Percentiles rank a stretch among this genome's conserved stretches.
Evolutionary conservation across 2,888 invertebrate species (phyloP).

Genomic region (Elegia similella): DNA sequence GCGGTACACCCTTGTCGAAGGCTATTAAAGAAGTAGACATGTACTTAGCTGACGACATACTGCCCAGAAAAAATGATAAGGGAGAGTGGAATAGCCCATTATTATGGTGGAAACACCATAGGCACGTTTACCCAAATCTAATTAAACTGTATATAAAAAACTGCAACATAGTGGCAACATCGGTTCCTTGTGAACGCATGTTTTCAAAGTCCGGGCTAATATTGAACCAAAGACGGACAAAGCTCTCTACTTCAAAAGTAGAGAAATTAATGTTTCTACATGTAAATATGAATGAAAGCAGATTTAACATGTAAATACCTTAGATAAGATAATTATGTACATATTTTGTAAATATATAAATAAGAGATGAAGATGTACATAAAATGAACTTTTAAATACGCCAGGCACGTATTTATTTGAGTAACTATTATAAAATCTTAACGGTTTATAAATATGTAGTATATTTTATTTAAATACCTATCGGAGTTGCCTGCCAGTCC

Average conservation of each 20-base stretch:
- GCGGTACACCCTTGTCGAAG: slow-evolving; percentile 26
- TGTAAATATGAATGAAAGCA: slow-evolving; percentile 14
- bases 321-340: neutral
- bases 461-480: too few relatives aligned
- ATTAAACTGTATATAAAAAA: slow-evolving; percentile 15
- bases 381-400: slow-evolving; percentile 1
- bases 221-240: slow-evolving; percentile 21
- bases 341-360: neutral
- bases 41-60: slow-evolving; percentile 24
- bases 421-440: too few relatives aligned
- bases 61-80: slow-evolving; percentile 21
- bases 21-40: slow-evolving; percentile 29
- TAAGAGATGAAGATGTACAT: neutral
- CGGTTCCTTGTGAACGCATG: slow-evolving; percentile 27
- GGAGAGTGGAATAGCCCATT: slow-evolving; percentile 26
- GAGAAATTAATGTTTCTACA: slow-evolving; percentile 25
- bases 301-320: neutral
- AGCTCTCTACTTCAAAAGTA: slow-evolving; percentile 22
- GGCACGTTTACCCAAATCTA: slow-evolving; percentile 26
- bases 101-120: slow-evolving; percentile 29
- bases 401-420: neutral
- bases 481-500: too few relatives aligned
- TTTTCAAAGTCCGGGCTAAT: slow-evolving; percentile 25
- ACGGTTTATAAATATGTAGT: neutral
- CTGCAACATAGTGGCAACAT: slow-evolving; percentile 26